Base-by-base conservation (phyloP, 2,113 vertebrate genomes). In the Gnathonemus echidnorhynchus region DNA sequence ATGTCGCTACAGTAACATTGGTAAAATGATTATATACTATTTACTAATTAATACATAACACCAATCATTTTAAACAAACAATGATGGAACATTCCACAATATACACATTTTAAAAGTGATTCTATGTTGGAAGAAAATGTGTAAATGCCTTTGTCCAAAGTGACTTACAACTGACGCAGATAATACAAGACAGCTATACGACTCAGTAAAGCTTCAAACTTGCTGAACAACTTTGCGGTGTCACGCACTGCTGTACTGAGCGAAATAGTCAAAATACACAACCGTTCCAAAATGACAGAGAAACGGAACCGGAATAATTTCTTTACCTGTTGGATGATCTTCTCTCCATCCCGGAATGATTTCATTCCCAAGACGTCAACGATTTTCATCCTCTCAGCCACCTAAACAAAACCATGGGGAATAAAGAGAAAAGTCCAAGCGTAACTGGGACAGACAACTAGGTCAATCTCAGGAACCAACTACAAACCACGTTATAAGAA, bases 301-400 rank as follows among this genome's bases (percentile, higher is more conserved):
- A 85, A 52, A 50, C 62, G 2, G 7, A n/a, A n/a, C 21, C 39
- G 39, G 35, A 1, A 1, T 10, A 80, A 92, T 27, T 70, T 13
- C 58, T 13, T 92, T 93, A 98, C 98, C 97, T 99, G 98, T 94
- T 96, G 95, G 94, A 99, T 99, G 58, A 99, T 99, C 88, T 97
- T 96, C 45, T 99, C 98, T 9, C 97, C 97, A 90, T 99, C 97
- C 90, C 97, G 96, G 93, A 97, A 99, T 89, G 94, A 93, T 92
- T 97, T 99, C 87, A 96, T 95, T 92, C 97, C 98, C 95, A 99
- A 97, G 93, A 99, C 98, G 91, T 99, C 98, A 91, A 98, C 98
- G 89, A 99, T 98, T 95, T 99, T 99, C 98, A 99, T 98, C 93
- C 98, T 94, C 90, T 99, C 98, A 80, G 96, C 97, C 85, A 95